These are phyloP conservation scores for Leptopilina drosophilae DNA, from an alignment of 2,888 invertebrate genomes.

Conservation along the genomic window DNA sequence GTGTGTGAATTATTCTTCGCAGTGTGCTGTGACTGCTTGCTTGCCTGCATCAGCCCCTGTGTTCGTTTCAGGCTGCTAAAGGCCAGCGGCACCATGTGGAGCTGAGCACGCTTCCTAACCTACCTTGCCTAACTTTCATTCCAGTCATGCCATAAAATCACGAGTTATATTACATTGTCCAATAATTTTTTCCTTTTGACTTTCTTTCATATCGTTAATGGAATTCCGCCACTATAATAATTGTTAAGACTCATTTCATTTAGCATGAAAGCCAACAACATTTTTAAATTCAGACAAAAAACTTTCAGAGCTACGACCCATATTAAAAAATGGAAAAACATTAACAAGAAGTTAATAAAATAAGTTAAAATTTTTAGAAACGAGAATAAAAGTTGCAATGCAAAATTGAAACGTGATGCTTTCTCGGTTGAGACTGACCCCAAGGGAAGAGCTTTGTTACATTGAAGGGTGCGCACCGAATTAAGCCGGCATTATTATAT, in stretches of 20 bases:
- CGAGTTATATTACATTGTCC: constrained; percentile 19
- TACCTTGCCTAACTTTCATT: constrained; percentile 49
- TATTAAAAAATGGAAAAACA: no score
- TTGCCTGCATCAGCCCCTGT: constrained; percentile 47
- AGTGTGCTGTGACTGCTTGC: constrained; percentile 29
- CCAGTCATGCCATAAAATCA: constrained; percentile 3
- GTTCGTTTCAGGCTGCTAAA: constrained; percentile 59
- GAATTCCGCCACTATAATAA: background rate
- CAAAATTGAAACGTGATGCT: constrained; percentile 35
- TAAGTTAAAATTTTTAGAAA: background rate
- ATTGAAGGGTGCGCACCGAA: constrained; percentile 62
- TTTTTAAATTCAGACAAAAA: no score
- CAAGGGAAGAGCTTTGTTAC: constrained; percentile 47
- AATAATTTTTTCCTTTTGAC: background rate
- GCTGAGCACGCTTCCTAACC: constrained; percentile 54
- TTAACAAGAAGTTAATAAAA: background rate
- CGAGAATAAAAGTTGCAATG: background rate
- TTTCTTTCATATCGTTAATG: background rate
- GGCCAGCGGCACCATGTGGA: constrained; percentile 61
- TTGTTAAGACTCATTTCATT: no score
- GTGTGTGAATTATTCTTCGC: constrained; percentile 46
- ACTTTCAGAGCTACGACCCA: no score
- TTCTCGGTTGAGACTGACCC: constrained; percentile 47
- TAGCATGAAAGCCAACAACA: no score
- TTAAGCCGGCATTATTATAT: constrained; percentile 74